Evolutionary conservation across 2,113 vertebrate species (phyloP), one percentile per base, ranked within the genome.

Genomic region (Pachycephala philippinensis): DNA sequence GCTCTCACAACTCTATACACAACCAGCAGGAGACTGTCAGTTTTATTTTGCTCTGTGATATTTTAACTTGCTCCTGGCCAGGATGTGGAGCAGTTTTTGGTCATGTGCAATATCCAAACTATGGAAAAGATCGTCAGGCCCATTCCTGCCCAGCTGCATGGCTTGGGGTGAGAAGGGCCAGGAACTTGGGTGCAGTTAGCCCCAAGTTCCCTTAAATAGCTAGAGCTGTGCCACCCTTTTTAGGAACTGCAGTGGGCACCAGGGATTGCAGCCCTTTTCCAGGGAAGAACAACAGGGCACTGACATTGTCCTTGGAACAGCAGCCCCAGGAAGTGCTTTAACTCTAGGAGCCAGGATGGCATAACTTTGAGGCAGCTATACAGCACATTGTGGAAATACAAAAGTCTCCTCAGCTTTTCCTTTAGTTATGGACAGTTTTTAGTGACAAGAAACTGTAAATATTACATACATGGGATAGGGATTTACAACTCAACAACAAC

Each of bases 1-100:
- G n/a, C 8, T 83, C 42, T 45, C 50, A 42, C 26, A 75, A n/a
- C 17, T 52, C 33, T 61, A 3, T 13, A 28, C 21, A 59, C 24
- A 89, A 18, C 18, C 8, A 11, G 22, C 50, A 78, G 35, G 16
- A 74, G 39, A 65, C 31, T 21, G 6, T 37, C 50, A 69, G 15
- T 31, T 76, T 69, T 39, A 42, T 40, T 79, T 59, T 54, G 31
- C 22, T 39, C 24, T 27, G 9, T 39, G 33, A 33, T 45, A 60
- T 64, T 37, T 60, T 37, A 26, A 10, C n/a, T 37, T 78, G 57
- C 44, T 56, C 72, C 68, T 75, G 68, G 33, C 59, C 33, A 70
- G 39, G 59, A 47, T 1, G 0, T 19, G 22, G 24, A 37, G 15
- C 2, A 1, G 3, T 40, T 66, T 66, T 37, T 57, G 44, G 18